Evolutionary conservation across 2,888 invertebrate species (phyloP).

Genomic region (Aphidius colemani): DNA sequence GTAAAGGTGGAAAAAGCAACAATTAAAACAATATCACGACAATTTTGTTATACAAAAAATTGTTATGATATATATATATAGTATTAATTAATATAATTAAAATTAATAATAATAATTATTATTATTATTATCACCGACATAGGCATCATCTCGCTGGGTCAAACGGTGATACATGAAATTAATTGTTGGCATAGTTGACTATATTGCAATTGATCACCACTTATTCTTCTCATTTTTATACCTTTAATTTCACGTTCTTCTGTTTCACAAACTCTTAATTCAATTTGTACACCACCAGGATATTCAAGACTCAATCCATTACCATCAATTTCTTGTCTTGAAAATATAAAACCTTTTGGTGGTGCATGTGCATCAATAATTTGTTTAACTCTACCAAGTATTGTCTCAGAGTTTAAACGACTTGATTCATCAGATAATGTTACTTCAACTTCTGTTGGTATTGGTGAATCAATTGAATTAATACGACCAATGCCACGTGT

Average conservation of each 20-base stretch:
- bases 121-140: too few species aligned
- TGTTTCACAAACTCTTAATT: conserved; percentile 78
- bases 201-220: conserved; percentile 86
- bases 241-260: conserved; percentile 76
- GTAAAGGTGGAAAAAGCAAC: neutral
- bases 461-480: conserved; percentile 46
- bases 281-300: conserved; percentile 85
- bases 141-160: conserved; percentile 47
- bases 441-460: conserved; percentile 67
- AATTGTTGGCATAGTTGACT: conserved; percentile 86
- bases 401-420: conserved; percentile 77
- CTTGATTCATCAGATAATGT: conserved; percentile 81
- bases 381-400: conserved; percentile 78
- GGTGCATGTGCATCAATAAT: conserved; percentile 80
- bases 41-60: conserved; percentile 38
- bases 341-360: conserved; percentile 69
- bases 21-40: conserved; percentile 20
- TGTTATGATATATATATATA: too few species aligned
- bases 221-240: conserved; percentile 83
- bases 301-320: conserved; percentile 71
- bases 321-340: conserved; percentile 60
- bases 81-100: too few species aligned
- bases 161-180: conserved; percentile 84
- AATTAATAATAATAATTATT: too few species aligned
- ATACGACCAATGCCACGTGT: conserved; percentile 75